A percentile compares a stretch with the other conserved stretches of the same genome.
Conservation (phyloP, 2,888 invertebrate genomes). For the Dione juno region DNA sequence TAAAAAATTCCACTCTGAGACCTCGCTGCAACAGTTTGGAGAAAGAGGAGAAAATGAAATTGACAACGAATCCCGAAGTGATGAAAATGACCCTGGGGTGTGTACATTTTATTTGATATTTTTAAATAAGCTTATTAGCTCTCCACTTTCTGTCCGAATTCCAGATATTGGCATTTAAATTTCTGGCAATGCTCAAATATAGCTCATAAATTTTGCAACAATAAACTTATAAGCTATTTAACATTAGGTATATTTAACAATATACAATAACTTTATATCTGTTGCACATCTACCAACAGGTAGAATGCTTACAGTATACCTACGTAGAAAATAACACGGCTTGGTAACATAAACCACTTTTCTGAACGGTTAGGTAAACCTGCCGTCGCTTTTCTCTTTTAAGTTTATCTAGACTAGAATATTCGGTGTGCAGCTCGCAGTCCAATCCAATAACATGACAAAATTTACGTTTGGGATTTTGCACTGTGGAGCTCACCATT, state of each 20-base stretch:
- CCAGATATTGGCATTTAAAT: too few species aligned
- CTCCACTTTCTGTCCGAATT: too few species aligned
- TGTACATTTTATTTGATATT: conserved; percentile 46
- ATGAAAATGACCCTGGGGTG: conserved; percentile 67
- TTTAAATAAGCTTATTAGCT: too few species aligned
- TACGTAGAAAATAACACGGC: conserved; percentile 5
- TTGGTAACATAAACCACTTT: conserved; percentile 25
- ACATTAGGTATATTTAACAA: too few species aligned
- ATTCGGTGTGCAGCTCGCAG: conserved; percentile 37
- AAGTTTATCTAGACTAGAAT: conserved; percentile 34
- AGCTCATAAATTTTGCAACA: too few species aligned
- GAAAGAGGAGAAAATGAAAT: conserved; percentile 58
- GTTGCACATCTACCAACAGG: too few species aligned
- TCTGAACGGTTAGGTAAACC: conserved; percentile 25
- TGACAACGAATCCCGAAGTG: conserved; percentile 38
- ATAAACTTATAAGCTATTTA: too few species aligned
- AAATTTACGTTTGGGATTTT: conserved; percentile 43
- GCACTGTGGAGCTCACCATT: conserved; percentile 36
- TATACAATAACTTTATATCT: too few species aligned
- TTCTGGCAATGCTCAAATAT: too few species aligned
- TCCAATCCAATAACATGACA: conserved; percentile 40
- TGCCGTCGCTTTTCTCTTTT: conserved; percentile 29
- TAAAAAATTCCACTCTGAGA: conserved; percentile 76
- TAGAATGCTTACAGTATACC: too few species aligned
- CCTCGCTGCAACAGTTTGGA: conserved; percentile 68